These are phyloP conservation scores for Sciurus niger DNA, from an alignment of 2,113 vertebrate genomes.

Conservation along the genomic window DNA sequence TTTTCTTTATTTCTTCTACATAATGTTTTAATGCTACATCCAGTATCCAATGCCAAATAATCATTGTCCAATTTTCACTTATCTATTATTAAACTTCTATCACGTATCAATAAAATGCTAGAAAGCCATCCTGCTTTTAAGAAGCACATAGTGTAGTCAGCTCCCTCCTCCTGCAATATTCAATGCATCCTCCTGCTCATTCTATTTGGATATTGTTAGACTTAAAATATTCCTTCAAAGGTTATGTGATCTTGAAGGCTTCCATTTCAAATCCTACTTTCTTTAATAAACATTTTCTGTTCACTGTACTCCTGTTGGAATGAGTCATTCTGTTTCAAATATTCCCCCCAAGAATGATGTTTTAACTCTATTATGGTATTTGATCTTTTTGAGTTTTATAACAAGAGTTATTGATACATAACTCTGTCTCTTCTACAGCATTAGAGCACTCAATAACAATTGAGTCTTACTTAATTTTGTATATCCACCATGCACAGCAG, in stretches of 20 bases:
- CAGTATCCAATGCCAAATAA: not conserved
- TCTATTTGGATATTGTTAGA: not conserved
- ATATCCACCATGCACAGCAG: not conserved
- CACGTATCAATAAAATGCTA: not conserved
- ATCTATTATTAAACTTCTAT: not conserved
- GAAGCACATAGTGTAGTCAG: not conserved
- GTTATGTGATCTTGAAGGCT: not conserved
- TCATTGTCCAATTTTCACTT: not conserved
- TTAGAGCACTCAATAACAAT: not conserved
- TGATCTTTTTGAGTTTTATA: slow-evolving; percentile 54
- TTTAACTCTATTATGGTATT: slow-evolving; percentile 26
- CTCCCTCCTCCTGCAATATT: not conserved
- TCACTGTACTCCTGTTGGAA: not conserved
- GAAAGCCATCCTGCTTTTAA: not conserved
- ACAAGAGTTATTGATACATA: slow-evolving; percentile 56
- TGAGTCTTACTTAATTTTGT: slow-evolving; percentile 42
- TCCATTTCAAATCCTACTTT: not conserved
- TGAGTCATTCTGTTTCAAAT: slow-evolving; percentile 14
- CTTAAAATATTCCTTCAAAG: not conserved
- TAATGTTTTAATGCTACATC: not conserved
- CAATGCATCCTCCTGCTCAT: not conserved
- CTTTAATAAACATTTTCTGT: not conserved
- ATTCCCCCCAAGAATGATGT: slow-evolving; percentile 52
- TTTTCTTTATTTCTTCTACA: not conserved
- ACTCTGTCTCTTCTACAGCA: not conserved